A percentile compares a stretch with the other conserved stretches of the same genome.
Conservation (phyloP, 2,113 vertebrate species). For the Suricata suricatta region DNA sequence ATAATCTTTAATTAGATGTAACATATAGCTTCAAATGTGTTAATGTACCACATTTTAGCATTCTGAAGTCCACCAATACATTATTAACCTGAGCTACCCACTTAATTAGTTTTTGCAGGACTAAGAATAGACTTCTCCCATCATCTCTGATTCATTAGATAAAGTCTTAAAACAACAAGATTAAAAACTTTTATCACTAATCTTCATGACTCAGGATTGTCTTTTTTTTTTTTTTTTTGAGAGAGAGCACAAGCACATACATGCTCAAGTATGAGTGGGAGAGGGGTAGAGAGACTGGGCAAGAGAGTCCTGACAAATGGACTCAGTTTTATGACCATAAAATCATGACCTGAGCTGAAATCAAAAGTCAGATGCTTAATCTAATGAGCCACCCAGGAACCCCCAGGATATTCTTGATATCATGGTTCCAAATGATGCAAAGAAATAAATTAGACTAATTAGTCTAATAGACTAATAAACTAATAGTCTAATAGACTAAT, state of each 20-base stretch:
- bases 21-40: not conserved
- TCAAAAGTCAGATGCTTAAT: too few species aligned
- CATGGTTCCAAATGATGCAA: not conserved
- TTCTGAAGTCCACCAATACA: not conserved
- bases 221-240: too few species aligned
- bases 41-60: not conserved
- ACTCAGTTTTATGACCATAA: too few species aligned
- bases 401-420: not conserved
- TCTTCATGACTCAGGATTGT: not conserved
- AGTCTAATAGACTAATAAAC: too few species aligned
- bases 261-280: too few species aligned
- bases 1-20: constrained; percentile 4
- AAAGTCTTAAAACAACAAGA: not conserved
- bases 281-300: too few species aligned
- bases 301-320: too few species aligned
- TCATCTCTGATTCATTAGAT: constrained; percentile 18
- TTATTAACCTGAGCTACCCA: not conserved
- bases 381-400: too few species aligned
- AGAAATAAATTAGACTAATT: not conserved
- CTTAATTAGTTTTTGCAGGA: constrained; percentile 19
- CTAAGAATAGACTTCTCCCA: not conserved
- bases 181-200: not conserved
- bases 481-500: too few species aligned
- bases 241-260: too few species aligned
- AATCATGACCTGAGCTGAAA: too few species aligned